phyloP scores from a whole-genome alignment of 2,888 invertebrate genomes.

The Coenonympha arcania region DNA sequence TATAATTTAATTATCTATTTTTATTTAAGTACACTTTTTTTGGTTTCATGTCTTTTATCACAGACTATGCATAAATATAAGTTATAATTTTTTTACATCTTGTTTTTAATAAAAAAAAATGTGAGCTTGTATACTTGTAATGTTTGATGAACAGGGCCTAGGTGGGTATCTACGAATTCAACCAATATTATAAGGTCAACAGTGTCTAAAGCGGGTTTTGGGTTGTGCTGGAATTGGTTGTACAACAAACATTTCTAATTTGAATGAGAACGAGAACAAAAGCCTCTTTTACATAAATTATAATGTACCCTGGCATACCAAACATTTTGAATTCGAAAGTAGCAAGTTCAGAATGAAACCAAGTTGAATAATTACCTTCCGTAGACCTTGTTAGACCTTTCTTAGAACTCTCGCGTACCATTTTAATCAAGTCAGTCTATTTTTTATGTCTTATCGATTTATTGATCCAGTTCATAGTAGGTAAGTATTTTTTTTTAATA shows the following conservation, averaged over 20 bases:
- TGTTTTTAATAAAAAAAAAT: too few relatives aligned
- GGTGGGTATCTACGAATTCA: too few relatives aligned
- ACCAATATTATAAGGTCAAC: too few relatives aligned
- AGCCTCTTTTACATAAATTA: conserved; percentile 1
- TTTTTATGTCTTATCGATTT: background rate
- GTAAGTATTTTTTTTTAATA: too few relatives aligned
- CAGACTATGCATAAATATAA: too few relatives aligned
- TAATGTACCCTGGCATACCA: background rate
- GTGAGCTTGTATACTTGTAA: too few relatives aligned
- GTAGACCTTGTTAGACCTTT: background rate
- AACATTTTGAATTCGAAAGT: conserved; percentile 1
- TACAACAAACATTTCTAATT: background rate
- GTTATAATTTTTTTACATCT: too few relatives aligned
- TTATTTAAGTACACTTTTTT: too few relatives aligned
- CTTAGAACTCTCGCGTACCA: background rate
- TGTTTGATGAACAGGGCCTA: too few relatives aligned
- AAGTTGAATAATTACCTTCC: background rate
- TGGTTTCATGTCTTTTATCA: too few relatives aligned
- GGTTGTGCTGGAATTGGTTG: background rate
- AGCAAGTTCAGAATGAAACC: background rate
- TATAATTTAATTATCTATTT: too few relatives aligned
- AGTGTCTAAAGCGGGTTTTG: too few relatives aligned
- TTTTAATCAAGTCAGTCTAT: background rate
- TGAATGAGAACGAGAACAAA: background rate
- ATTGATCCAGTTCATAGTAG: background rate